phyloP scores from a whole-genome alignment of 2,113 vertebrate species.

The Puntigrus tetrazona region DNA sequence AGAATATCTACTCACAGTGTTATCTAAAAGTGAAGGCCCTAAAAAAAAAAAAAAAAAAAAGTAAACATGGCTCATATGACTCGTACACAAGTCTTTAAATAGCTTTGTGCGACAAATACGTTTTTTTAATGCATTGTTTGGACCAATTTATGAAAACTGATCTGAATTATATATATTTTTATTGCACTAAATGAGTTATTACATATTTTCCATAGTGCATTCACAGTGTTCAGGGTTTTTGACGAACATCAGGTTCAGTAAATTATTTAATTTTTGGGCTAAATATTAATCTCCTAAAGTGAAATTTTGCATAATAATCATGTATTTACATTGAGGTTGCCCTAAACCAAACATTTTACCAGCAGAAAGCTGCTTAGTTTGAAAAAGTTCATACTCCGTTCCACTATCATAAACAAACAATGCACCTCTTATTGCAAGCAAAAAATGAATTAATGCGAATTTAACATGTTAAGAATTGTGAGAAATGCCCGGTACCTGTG shows the following conservation, averaged over 20 bases:
- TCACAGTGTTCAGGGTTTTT: neutral
- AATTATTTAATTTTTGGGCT: neutral
- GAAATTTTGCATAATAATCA: no score
- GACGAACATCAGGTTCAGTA: neutral
- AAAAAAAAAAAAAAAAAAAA: neutral
- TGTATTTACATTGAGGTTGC: no score
- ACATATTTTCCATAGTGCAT: neutral
- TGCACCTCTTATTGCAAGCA: neutral
- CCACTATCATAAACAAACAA: neutral
- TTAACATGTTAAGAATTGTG: neutral
- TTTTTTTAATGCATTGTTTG: neutral
- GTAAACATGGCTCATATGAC: neutral
- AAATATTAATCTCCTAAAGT: neutral
- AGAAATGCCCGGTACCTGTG: neutral
- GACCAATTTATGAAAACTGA: neutral
- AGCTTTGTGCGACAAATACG: neutral
- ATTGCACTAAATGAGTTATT: no score
- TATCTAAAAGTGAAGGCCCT: neutral
- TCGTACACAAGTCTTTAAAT: neutral
- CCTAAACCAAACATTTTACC: no score
- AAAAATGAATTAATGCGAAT: neutral
- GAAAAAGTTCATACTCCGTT: neutral
- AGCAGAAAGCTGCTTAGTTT: no score
- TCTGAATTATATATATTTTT: neutral
- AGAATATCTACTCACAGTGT: neutral